Evolutionary conservation across 2,113 vertebrate genomes (phyloP), one percentile per base, ranked within the genome.

Genomic region (Copsychus sechellarum): DNA sequence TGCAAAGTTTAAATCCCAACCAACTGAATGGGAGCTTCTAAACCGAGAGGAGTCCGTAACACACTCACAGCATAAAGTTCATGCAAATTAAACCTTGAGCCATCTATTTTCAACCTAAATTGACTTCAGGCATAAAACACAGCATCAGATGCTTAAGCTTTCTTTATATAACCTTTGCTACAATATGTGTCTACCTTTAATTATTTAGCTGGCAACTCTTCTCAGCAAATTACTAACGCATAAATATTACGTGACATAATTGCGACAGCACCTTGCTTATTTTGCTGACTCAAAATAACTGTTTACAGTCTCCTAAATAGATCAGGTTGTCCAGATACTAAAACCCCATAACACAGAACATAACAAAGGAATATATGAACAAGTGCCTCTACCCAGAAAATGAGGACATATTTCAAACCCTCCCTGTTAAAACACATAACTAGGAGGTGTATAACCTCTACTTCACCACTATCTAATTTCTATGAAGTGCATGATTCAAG

Each of bases 271-370:
- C 53, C 29, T 60, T 14, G 38, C 7, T 1, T 3, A 11, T 61
- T 86, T 65, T 2, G 5, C 20, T 77, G 17, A 67, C 31, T 92
- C 62, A 33, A 65, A 92, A 12, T 36, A 81, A 76, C 64, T 20
- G 8, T 33, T 77, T 47, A 58, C 21, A 62, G 54, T 4, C 33
- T 54, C 45, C 25, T 34, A 60, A 58, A 72, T 1, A 12, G 31
- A 36, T 61, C 18, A 29, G 22, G 3, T 17, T 79, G 67, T 74
- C 57, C 33, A 16, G 42, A 90, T 2, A 0, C n/a, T 31, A 54
- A 53, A 67, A 38, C 0, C 16, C 6, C 2, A 0, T 11, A 82
- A 48, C 20, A 18, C 0, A 67, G 34, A 94, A 56, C 0, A 2
- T 18, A 85, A 20, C 1, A 61, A 19, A 74, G 22, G 3, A 43